Percentiles rank a stretch among this genome's conserved stretches.
phyloP scores from a whole-genome alignment of 1,140 invertebrate genomes.

The Cydia fagiglandana region DNA sequence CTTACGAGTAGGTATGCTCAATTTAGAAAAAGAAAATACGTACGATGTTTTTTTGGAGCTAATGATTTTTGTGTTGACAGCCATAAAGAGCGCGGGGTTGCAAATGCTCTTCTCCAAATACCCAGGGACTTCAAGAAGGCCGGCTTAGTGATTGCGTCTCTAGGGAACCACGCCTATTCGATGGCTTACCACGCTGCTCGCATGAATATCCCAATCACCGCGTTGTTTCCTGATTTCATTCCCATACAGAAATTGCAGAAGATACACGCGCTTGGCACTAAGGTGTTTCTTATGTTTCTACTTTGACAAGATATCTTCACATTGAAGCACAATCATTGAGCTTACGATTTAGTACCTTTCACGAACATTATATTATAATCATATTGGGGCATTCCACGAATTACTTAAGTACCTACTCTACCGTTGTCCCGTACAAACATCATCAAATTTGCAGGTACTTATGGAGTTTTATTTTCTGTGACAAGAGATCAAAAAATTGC shows the following conservation, averaged over 20 bases:
- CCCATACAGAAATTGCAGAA: conserved; percentile 87
- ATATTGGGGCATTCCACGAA: too few species aligned
- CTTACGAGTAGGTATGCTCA: too few species aligned
- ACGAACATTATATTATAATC: too few species aligned
- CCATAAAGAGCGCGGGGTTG: conserved; percentile 90
- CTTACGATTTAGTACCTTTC: too few species aligned
- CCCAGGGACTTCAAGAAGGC: conserved; percentile 80
- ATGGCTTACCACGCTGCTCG: conserved; percentile 86
- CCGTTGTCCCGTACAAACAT: too few species aligned
- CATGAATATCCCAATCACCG: conserved; percentile 86
- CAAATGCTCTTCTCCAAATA: conserved; percentile 84
- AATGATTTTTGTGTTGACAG: conserved; percentile 42
- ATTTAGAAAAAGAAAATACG: neutral
- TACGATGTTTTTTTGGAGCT: too few species aligned
- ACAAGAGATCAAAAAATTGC: too few species aligned
- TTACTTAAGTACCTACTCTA: too few species aligned
- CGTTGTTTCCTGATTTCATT: conserved; percentile 87
- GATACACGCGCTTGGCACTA: conserved; percentile 85
- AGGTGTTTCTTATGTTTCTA: conserved; percentile 77
- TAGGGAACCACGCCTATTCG: conserved; percentile 84
- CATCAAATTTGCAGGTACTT: too few species aligned
- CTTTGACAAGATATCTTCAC: too few species aligned
- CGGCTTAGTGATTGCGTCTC: conserved; percentile 88
- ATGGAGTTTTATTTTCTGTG: too few species aligned
- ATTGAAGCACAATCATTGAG: too few species aligned